Evolutionary conservation across 2,797 vertebrate genomes (phyloP).

Genomic region (Telmatherina bonti): DNA sequence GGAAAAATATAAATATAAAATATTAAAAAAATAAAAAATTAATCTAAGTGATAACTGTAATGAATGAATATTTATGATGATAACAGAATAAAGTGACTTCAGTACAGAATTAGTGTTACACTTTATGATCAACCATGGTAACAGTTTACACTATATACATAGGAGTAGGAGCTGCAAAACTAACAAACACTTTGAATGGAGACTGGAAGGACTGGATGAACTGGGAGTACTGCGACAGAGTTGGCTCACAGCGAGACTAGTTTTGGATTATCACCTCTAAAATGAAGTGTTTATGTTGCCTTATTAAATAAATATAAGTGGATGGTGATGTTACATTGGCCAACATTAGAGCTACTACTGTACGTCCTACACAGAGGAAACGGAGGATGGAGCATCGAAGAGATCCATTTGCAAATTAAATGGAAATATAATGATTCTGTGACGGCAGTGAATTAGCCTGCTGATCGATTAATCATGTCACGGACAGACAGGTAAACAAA

Average conservation of each 20-base stretch:
- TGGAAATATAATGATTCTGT: slow-evolving; percentile 86
- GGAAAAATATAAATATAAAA: too few relatives aligned
- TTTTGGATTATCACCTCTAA: neutral
- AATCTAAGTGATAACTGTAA: too few relatives aligned
- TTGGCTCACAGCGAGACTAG: neutral
- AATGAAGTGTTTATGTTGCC: slow-evolving; percentile 1
- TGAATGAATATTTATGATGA: too few relatives aligned
- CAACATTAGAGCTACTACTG: slow-evolving; percentile 6
- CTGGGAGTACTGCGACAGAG: neutral
- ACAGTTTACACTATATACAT: too few relatives aligned
- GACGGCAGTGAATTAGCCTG: slow-evolving; percentile 86
- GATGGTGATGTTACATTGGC: neutral
- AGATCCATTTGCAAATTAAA: slow-evolving; percentile 87
- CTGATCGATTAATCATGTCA: slow-evolving; percentile 91
- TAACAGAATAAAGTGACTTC: too few relatives aligned
- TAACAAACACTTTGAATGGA: too few relatives aligned
- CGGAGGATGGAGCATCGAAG: slow-evolving; percentile 62
- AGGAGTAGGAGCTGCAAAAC: too few relatives aligned
- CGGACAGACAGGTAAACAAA: slow-evolving; percentile 91
- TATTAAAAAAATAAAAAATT: too few relatives aligned
- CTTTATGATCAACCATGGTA: too few relatives aligned
- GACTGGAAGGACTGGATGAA: too few relatives aligned
- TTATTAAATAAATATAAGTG: slow-evolving; percentile 7
- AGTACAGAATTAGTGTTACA: too few relatives aligned
- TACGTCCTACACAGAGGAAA: slow-evolving; percentile 31